Evolutionary conservation across 1,140 invertebrate genomes (phyloP).

Genomic region (Hylaeus anthracinus): DNA sequence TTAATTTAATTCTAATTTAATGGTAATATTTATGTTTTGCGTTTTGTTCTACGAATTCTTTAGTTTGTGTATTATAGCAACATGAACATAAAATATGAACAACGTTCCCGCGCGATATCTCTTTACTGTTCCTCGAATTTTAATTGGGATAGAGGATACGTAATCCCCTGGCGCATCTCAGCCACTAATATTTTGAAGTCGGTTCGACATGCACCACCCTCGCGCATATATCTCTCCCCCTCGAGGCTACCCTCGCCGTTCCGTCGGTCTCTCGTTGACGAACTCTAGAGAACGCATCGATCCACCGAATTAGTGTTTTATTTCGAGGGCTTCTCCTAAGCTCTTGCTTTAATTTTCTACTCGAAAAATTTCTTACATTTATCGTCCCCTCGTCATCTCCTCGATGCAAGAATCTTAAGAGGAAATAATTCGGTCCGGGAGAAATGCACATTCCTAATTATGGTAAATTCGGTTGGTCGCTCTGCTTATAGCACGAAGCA

Average conservation of each 20-base stretch:
- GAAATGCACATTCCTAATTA: constrained; percentile 14
- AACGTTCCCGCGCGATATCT: constrained; percentile 42
- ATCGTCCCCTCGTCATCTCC: constrained; percentile 25
- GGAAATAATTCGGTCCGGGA: constrained; percentile 32
- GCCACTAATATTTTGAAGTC: constrained; percentile 64
- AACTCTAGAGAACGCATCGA: constrained; percentile 69
- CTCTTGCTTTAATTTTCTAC: constrained; percentile 75
- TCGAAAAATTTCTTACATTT: constrained; percentile 65
- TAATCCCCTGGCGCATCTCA: constrained; percentile 62
- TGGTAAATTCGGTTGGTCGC: constrained; percentile 14
- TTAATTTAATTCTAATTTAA: too few species aligned
- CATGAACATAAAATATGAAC: constrained; percentile 32
- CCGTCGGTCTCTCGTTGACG: constrained; percentile 57
- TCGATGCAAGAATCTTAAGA: constrained; percentile 21
- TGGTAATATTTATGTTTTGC: too few species aligned
- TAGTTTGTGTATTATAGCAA: neutral
- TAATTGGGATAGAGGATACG: constrained; percentile 49
- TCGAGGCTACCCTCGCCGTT: constrained; percentile 42
- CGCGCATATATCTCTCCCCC: constrained; percentile 10
- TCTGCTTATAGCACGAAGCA: too few species aligned
- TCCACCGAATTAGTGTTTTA: constrained; percentile 74
- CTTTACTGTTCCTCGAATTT: constrained; percentile 59
- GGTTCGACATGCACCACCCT: constrained; percentile 24
- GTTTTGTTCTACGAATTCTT: too few species aligned
- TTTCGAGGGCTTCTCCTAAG: constrained; percentile 69